Conservation (phyloP, 2,113 vertebrate species). For the Pseudorhombus dupliciocellatus region DNA sequence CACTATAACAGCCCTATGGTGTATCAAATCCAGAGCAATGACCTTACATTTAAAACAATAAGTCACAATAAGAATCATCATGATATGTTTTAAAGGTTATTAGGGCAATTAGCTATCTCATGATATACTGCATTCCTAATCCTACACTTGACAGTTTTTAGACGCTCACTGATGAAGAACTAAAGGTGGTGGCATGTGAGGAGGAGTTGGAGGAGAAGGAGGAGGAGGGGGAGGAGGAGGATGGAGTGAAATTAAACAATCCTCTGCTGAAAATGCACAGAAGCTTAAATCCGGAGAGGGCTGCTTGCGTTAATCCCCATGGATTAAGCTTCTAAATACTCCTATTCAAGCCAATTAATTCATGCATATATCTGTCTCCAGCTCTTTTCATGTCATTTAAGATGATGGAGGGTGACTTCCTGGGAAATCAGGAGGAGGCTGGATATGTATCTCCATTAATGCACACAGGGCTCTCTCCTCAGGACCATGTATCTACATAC, state of each 20-base stretch:
- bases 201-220: conserved; percentile 59
- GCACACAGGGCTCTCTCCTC: conserved; percentile 63
- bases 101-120: conserved; percentile 60
- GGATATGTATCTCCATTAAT: conserved; percentile 76
- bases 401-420: conserved; percentile 76
- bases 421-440: conserved; percentile 72
- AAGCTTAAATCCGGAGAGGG: conserved; percentile 76
- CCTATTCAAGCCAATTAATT: conserved; percentile 84
- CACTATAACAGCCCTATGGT: conserved; percentile 15
- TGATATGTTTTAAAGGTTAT: conserved; percentile 60
- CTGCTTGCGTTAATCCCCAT: conserved; percentile 73
- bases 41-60: conserved; percentile 21
- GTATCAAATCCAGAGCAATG: background rate
- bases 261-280: conserved; percentile 69
- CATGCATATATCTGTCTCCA: conserved; percentile 79
- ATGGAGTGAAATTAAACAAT: conserved; percentile 74
- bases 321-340: conserved; percentile 84
- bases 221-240: conserved; percentile 34
- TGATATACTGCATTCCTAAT: conserved; percentile 64
- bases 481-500: conserved; percentile 55
- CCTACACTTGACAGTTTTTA: conserved; percentile 74
- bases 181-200: conserved; percentile 70
- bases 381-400: conserved; percentile 77
- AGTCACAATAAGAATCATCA: conserved; percentile 41
- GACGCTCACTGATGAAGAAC: conserved; percentile 67